Base-by-base conservation (phyloP, 2,797 vertebrate species). In the Pogonophryne albipinna region DNA sequence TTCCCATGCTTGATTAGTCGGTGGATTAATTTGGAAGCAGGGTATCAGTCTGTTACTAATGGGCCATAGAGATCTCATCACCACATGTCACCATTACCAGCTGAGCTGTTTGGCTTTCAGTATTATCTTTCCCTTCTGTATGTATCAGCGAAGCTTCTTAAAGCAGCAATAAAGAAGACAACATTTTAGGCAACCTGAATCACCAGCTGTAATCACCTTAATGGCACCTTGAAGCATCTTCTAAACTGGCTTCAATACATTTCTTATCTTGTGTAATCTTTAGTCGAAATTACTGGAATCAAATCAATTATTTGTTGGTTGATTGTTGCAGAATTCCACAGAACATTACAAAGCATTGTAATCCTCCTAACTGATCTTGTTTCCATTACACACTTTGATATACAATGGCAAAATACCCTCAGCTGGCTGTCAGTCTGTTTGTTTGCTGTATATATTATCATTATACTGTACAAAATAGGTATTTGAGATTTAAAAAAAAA, bases 1-100 rank as follows among this genome's bases (percentile, higher is more conserved):
- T 92, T 93, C 91, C 89, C 85, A 91, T 93, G 91, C 91, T 91
- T 94, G 92, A 94, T 94, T 94, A 94, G 92, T 91, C 90, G 82
- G 87, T 91, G 93, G 93, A 95, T 94, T 93, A 92, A 93, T 94
- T 93, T 93, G 90, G 89, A 93, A 91, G 89, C 90, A 91, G 93
- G 88, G 90, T 93, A 92, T 92, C 93, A 91, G 91, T 90, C 91
- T 93, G 92, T 91, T 91, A 85, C 91, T 95, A 94, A 94, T 94
- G 92, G 91, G 90, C 89, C 91, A 90, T 93, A 92, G 89, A 93
- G 92, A 89, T 94, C 91, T 93, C 90, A 90, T 92, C 91, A 90
- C 87, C 90, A 87, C 86, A 89, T 87, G 86, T 92, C 91, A 92
- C 87, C 81, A 85, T 89, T 90, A 87, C 86, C 86, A 91, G 90